Base-by-base conservation (phyloP, 2,113 vertebrate genomes). In the Prinia subflava region DNA sequence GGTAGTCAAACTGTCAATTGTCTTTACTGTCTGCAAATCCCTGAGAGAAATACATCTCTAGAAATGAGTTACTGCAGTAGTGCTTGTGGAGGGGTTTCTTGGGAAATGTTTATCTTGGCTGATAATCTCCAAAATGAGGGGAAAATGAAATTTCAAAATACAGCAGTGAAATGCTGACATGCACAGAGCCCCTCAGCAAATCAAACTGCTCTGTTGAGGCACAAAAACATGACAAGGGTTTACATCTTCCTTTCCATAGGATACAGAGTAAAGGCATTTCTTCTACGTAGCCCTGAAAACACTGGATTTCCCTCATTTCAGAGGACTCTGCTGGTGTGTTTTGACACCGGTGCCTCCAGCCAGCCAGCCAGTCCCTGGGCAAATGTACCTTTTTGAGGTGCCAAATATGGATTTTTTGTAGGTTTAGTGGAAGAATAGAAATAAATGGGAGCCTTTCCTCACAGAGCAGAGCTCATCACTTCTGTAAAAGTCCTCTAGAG, bases 1-100 rank as follows among this genome's bases (percentile, higher is more conserved):
- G 65, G 69, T 19, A 93, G 59, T 83, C 73, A 63, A 73, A 62
- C 60, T 67, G 49, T 37, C 87, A 94, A 83, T 70, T 87, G 73
- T 59, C 55, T 87, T 95, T 65, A 83, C 59, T 30, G 44, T 83
- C 92, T 96, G 86, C 56, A 77, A 80, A 91, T 88, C 69, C 93
- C 77, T 30, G 37, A 65, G 83, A 81, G 68, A 74, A 94, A 88
- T 19, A 78, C 52, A 75, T 35, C 3, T 8, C 70, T n/a, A 71
- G 86, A 93, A 94, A 78, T 68, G 11, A 60, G 67, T 93, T 87
- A 67, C 23, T 86, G 88, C 50, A 90, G 39, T 50, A 63, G 79
- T 2, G 2, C 59, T 46, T 4, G 10, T 53, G 82, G n/a, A 89
- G 39, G 33, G 67, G 39, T 65, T 74, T 84, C 74, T 56, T 10